Conservation (phyloP, 2,888 invertebrate species). For the Eucriotettix oculatus region DNA sequence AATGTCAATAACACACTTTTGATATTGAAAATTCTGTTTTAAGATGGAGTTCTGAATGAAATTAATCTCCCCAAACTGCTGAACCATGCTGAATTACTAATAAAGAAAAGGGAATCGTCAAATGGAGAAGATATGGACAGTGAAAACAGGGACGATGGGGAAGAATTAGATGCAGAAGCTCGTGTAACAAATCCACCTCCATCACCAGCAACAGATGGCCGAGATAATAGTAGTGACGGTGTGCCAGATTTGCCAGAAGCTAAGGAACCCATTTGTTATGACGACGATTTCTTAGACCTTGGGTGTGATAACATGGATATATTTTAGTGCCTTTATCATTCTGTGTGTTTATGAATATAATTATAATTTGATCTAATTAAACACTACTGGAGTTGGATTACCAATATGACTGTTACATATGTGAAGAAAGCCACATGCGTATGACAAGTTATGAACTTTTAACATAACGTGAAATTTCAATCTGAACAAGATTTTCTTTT, state of each 20-base stretch:
- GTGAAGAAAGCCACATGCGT: too few species aligned
- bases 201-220: constrained; percentile 59
- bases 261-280: constrained; percentile 17
- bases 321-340: constrained; percentile 33
- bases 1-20: too few species aligned
- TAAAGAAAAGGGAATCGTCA: constrained; percentile 7
- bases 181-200: constrained; percentile 47
- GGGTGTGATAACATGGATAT: constrained; percentile 57
- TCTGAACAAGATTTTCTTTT: too few species aligned
- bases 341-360: not conserved
- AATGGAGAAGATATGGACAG: constrained; percentile 19
- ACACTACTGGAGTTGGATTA: too few species aligned
- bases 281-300: constrained; percentile 55
- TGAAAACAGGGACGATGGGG: constrained; percentile 30
- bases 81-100: constrained; percentile 40
- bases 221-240: constrained; percentile 36
- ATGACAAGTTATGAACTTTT: too few species aligned
- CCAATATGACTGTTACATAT: too few species aligned
- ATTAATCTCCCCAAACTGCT: constrained; percentile 41
- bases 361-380: not conserved
- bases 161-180: constrained; percentile 28
- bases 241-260: not conserved
- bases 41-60: too few species aligned
- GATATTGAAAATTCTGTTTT: too few species aligned
- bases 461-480: too few species aligned